Evolutionary conservation across 37 sponge, comb jelly and placozoan genomes (phyloP), one percentile per base, ranked within the genome.

Genomic region (Geodia barretti): DNA sequence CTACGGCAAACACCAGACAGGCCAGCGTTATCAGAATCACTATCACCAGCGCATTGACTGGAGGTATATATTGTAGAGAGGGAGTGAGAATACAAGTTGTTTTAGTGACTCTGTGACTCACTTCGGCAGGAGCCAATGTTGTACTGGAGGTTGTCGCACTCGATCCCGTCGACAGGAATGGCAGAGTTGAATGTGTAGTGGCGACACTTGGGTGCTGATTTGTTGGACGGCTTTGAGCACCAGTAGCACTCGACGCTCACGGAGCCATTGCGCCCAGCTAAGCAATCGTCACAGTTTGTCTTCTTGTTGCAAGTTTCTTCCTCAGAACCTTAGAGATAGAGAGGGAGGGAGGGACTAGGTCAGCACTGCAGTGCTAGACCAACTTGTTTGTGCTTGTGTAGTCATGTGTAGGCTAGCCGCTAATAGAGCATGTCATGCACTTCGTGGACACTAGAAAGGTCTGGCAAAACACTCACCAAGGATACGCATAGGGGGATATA

Each of bases 111-210:
- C 11, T 29, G 14, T 17, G 17, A 86, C 87, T 86, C 59, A 88
- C 88, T 47, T 4, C 61, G 29, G 54, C 88, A 88, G 3, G 82
- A 81, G 33, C 72, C 83, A 5, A 88, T 54, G 54, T 88, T 70
- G 65, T 76, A 77, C 32, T 70, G 37, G 23, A 77, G 64, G 14
- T 68, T 3, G 24, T 81, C 82, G 38, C 88, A 82, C 11, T 31
- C 54, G 24, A 83, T 7, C 25, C 75, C 83, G 20, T 40, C 40
- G 36, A 83, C 5, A n/a, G 83, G 83, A 31, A 83, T 74, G 25
- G 67, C 83, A 28, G 75, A 40, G 67, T 29, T 74, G 67, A 67
- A 64, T 0, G 21, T 20, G 23, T 74, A 83, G 0, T 1, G 9
- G 1, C 34, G 37, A 42, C 83, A 83, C 54, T 47, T 47, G 54